Evolutionary conservation across 2,888 invertebrate genomes (phyloP), one percentile per base, ranked within the genome.

Genomic region (Mellilla xanthometata): DNA sequence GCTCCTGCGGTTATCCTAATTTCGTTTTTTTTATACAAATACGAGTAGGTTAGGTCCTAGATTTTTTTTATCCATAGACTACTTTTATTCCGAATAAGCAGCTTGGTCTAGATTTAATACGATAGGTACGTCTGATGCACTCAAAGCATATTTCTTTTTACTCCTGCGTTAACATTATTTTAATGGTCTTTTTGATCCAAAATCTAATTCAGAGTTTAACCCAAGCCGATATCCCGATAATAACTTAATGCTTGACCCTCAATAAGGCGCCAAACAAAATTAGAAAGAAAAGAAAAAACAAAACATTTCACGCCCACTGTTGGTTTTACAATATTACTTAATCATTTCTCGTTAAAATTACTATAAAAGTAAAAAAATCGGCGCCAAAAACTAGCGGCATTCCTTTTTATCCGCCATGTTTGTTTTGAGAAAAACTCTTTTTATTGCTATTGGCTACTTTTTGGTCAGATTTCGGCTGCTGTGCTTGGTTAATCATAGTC

Each of bases 301-400:
- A 67, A 71, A 44, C 54, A 51, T 66, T 71, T 68, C 44, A 81
- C 85, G 82, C 85, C 84, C 84, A 75, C 72, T 84, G 79, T 85
- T 83, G 80, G 75, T 82, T 85, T 83, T 68, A 81, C 72, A 72
- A 69, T 81, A 84, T 82, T 80, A 76, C 78, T 83, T 76, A 81
- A 84, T 81, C 76, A 72, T 56, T 60, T 63, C 59, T 60, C 36
- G 50, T 60, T 56, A 61, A 52, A 19, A 56, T 63, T 68, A 57
- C 15, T 56, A 60, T 66, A 46, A 70, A 74, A 69, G 12, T 27
- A 63, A 69, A 77, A n/a, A 76, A 77, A 77, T 72, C 64, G 76
- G 75, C 76, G 79, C 73, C 76, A 58, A 72, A 74, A 70, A 60
- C 58, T 60, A 61, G 47, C 51, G 64, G 55, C 52, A 56, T 49